A percentile compares a stretch with the other conserved stretches of the same genome.
phyloP scores from a whole-genome alignment of 2,888 invertebrate species.

The Lycocerus yunnanus region DNA sequence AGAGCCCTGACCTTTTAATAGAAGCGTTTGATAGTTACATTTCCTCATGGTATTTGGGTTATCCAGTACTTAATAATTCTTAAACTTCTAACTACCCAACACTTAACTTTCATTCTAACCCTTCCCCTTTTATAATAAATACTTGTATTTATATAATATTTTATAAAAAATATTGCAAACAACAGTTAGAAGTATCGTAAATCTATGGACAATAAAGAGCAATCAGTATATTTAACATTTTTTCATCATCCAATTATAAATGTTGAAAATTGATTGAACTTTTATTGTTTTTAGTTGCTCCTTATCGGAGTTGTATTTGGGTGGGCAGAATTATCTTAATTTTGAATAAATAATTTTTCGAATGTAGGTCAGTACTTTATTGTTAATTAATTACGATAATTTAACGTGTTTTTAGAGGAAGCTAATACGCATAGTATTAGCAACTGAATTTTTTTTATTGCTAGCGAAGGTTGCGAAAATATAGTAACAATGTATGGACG shows the following conservation, averaged over 20 bases:
- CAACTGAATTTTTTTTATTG: background rate
- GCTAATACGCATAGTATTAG: too few species aligned
- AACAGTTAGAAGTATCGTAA: background rate
- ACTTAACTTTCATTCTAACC: too few species aligned
- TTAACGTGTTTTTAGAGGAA: background rate
- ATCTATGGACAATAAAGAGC: background rate
- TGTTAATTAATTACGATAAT: background rate
- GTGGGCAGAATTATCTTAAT: background rate
- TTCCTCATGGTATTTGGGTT: background rate
- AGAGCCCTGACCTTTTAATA: background rate
- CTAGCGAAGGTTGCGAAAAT: background rate
- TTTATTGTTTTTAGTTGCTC: background rate
- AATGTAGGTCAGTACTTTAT: background rate
- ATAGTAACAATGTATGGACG: background rate
- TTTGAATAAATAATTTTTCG: background rate
- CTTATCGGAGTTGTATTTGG: background rate
- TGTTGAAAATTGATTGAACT: background rate
- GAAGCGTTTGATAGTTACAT: background rate
- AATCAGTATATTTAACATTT: background rate
- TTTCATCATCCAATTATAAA: background rate
- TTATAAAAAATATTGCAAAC: too few species aligned
- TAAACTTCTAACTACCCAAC: too few species aligned
- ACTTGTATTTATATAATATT: background rate
- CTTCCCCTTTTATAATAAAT: background rate
- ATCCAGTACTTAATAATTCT: background rate